Base-by-base conservation (phyloP, 2,797 vertebrate species). In the Enteromius treurensis region DNA sequence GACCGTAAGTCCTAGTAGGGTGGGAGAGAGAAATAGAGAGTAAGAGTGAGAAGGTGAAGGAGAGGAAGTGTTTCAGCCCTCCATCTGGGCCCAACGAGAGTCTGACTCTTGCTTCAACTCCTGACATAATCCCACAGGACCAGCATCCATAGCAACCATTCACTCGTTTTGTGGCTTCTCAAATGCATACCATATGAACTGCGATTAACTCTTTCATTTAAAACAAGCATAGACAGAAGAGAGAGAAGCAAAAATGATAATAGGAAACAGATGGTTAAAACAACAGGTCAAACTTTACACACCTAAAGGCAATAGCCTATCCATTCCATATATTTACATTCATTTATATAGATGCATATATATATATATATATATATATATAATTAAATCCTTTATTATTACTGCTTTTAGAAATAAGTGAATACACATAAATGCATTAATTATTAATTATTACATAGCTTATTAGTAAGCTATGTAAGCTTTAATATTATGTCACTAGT, bases 201-300 rank as follows among this genome's bases (percentile, higher is more conserved):
- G 62, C 75, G 87, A 90, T 90, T 89, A 88, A 86, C 89, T 89
- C 84, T 86, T 75, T 79, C 81, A 81, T 90, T 89, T 84, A 81
- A 77, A 87, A 87, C 81, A 84, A 62, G 80, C 37, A 68, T 26
- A 82, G 79, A 75, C 58, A 80, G 81, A 69, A 83, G 51, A 42
- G 74, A 78, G 84, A 82, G 86, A 78, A 86, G 79, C 80, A 83
- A 83, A 83, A 77, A 84, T 65, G 70, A 79, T 84, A 85, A 88
- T 89, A 87, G 75, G 79, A 86, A 90, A 77, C 90, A 91, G 89
- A 91, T 91, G 90, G 90, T 67, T 47, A 75, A 81, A 80, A 68
- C 37, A 62, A 88, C 75, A 69, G 86, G 69, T 58, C 79, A 77
- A 79, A 51, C 80, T 81, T 81, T 74, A 76, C 34, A 78, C 21